Conservation (phyloP, 30 jellyfish, hydroid and myxozoan species). For the Chrysaora quinquecirrha region DNA sequence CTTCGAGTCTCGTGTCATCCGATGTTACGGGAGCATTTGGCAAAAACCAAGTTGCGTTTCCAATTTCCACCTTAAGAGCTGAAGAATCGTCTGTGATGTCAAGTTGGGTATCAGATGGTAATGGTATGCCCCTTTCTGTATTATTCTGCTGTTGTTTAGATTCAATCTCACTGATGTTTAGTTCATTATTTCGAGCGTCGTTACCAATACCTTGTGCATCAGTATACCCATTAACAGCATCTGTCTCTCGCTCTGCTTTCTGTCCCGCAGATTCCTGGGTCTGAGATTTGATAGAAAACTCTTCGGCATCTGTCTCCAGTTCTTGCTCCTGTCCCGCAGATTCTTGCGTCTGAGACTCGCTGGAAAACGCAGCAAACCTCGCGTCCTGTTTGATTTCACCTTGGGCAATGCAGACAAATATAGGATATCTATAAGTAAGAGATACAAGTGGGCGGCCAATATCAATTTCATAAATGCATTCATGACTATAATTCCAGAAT, state of each 20-base stretch:
- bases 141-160: not conserved
- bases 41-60: slow-evolving; percentile 10
- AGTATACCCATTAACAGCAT: no score
- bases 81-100: not conserved
- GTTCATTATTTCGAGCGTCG: not conserved
- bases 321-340: not conserved
- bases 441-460: slow-evolving; percentile 20
- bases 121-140: not conserved
- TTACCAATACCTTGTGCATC: not conserved
- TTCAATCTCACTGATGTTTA: not conserved
- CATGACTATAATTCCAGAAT: slow-evolving; percentile 22
- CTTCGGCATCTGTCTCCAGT: no score
- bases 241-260: no score
- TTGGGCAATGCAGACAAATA: not conserved
- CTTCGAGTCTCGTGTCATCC: not conserved
- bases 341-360: not conserved
- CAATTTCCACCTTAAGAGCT: not conserved
- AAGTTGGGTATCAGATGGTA: not conserved
- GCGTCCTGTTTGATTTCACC: not conserved
- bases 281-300: no score
- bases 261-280: no score
- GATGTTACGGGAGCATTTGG: slow-evolving; percentile 6
- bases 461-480: not conserved
- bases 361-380: not conserved
- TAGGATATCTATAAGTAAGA: not conserved